phyloP scores from a whole-genome alignment of 2,888 invertebrate species.

The Carabus problematicus region DNA sequence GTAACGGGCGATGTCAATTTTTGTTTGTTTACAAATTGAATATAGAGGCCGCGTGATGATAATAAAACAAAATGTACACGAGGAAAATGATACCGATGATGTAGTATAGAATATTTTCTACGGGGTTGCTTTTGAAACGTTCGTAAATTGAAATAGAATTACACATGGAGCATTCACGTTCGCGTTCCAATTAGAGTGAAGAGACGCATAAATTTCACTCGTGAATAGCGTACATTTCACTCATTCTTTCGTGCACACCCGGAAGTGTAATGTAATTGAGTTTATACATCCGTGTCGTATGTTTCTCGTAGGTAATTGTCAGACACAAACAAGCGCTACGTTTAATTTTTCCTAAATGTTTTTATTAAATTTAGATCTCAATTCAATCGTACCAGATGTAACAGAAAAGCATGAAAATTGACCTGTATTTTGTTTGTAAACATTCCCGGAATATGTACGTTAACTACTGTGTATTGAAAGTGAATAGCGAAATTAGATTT shows the following conservation, averaged over 20 bases:
- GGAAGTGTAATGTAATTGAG: conserved; percentile 21
- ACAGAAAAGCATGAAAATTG: no score
- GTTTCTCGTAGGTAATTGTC: neutral
- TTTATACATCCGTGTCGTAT: conserved; percentile 12
- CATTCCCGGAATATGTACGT: no score
- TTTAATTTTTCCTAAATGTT: no score
- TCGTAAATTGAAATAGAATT: conserved; percentile 33
- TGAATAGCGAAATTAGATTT: no score
- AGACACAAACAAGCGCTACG: no score
- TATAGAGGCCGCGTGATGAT: conserved; percentile 2
- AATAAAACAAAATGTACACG: conserved; percentile 6
- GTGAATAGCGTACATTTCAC: neutral
- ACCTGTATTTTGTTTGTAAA: no score
- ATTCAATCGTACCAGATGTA: no score
- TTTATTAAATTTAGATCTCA: no score
- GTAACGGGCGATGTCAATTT: no score
- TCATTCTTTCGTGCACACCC: neutral
- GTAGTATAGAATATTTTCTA: conserved; percentile 18
- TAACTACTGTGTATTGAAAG: no score
- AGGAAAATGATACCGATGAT: neutral
- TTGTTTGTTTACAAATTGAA: no score
- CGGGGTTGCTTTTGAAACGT: conserved; percentile 10
- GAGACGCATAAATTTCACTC: conserved; percentile 6
- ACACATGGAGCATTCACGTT: conserved; percentile 8
- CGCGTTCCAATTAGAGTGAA: conserved; percentile 21